A percentile compares a stretch with the other conserved stretches of the same genome.
These are phyloP conservation scores for Paedocypris sp. DNA, from an alignment of 2,113 vertebrate species.

Conservation along the genomic window DNA sequence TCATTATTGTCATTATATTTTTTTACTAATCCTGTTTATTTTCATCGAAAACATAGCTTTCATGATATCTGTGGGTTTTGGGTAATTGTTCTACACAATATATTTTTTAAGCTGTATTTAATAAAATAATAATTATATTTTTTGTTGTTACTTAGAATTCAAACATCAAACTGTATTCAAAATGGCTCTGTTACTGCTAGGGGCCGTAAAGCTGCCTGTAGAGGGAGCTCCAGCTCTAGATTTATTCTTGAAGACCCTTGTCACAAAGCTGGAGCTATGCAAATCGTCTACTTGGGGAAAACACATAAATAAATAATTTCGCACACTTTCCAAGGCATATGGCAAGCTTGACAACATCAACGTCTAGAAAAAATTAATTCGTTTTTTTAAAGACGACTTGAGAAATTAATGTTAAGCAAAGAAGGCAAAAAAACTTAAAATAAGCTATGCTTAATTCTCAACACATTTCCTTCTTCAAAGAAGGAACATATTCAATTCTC, in stretches of 20 bases:
- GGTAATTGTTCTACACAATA: no score
- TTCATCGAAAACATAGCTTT: no score
- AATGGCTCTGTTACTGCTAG: background rate
- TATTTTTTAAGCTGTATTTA: no score
- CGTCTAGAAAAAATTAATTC: constrained; percentile 43
- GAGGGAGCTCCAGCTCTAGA: constrained; percentile 84
- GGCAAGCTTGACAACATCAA: constrained; percentile 50
- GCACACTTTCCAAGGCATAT: constrained; percentile 46
- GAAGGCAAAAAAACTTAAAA: no score
- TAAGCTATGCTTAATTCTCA: no score
- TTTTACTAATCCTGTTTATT: no score
- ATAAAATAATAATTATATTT: no score
- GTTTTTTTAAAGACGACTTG: constrained; percentile 39
- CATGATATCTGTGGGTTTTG: no score
- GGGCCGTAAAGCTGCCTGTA: constrained; percentile 59
- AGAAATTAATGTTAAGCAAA: constrained; percentile 46
- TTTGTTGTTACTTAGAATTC: no score
- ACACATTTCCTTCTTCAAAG: constrained; percentile 21
- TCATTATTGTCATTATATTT: no score
- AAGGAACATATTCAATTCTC: constrained; percentile 34
- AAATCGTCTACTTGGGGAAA: constrained; percentile 51
- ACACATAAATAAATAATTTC: constrained; percentile 57
- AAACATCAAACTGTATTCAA: no score
- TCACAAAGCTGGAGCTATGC: constrained; percentile 53
- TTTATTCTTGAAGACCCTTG: constrained; percentile 53